These are phyloP conservation scores for Dasysyrphus albostriatus DNA, from an alignment of 2,888 invertebrate genomes.

Conservation along the genomic window DNA sequence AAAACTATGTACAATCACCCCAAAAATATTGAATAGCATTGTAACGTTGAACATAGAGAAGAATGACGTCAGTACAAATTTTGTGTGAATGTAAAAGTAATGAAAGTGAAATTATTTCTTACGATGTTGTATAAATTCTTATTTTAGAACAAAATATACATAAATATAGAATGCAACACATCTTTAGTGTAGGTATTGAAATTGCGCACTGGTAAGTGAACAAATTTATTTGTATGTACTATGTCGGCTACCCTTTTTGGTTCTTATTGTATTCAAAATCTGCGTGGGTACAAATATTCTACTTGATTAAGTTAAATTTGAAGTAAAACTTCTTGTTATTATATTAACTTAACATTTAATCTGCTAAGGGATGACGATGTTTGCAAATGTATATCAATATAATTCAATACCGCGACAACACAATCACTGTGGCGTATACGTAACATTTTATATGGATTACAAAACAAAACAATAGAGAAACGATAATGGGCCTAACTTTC, in stretches of 20 bases:
- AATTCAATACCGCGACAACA: neutral
- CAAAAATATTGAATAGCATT: neutral
- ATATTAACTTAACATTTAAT: too few relatives aligned
- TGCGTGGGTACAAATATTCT: neutral
- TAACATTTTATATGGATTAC: neutral
- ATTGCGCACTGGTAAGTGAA: conserved; percentile 5
- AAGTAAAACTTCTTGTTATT: neutral
- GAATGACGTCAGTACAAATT: neutral
- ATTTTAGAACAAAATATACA: neutral
- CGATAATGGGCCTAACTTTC: too few relatives aligned
- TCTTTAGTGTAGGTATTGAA: neutral
- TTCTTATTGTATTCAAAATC: neutral
- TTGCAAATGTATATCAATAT: neutral
- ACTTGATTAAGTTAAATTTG: neutral
- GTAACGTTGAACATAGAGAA: neutral
- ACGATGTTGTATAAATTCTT: neutral
- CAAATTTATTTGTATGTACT: too few relatives aligned
- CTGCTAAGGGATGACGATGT: too few relatives aligned
- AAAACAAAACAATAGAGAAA: neutral
- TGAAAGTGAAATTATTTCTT: neutral
- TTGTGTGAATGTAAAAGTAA: neutral
- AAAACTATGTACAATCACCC: neutral
- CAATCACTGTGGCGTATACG: neutral
- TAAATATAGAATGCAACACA: neutral
- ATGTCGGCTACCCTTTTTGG: neutral